Percentiles rank a stretch among this genome's conserved stretches.
These are phyloP conservation scores for Boloria selene DNA, from an alignment of 2,888 invertebrate species.

Conservation along the genomic window DNA sequence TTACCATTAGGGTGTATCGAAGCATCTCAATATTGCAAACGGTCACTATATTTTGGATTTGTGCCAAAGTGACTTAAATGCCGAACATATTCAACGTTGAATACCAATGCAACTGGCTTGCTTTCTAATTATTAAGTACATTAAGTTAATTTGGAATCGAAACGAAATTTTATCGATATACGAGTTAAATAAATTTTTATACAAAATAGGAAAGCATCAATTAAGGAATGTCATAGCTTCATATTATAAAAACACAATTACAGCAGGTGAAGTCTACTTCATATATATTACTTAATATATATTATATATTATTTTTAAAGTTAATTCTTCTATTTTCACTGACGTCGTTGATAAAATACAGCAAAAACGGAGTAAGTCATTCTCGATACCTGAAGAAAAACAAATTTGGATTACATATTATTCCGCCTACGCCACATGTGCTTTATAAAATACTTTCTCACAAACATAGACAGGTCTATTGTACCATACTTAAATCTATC, in stretches of 20 bases:
- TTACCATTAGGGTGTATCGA: slow-evolving; percentile 6
- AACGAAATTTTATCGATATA: too few relatives aligned
- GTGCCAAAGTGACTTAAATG: slow-evolving; percentile 8
- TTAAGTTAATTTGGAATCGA: background rate
- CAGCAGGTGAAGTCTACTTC: too few relatives aligned
- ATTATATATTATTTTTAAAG: background rate
- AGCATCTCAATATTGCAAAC: background rate
- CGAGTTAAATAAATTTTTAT: background rate
- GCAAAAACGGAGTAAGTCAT: slow-evolving; percentile 74
- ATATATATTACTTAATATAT: too few relatives aligned
- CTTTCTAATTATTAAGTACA: background rate
- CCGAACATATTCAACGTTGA: slow-evolving; percentile 1
- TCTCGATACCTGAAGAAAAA: slow-evolving; percentile 63
- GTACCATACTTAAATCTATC: too few relatives aligned
- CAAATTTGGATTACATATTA: slow-evolving; percentile 21
- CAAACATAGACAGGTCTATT: too few relatives aligned
- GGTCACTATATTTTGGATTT: background rate
- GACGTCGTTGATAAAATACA: slow-evolving; percentile 68
- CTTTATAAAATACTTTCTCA: too few relatives aligned
- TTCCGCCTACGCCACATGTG: background rate
- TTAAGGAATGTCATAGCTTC: too few relatives aligned
- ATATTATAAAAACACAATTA: too few relatives aligned
- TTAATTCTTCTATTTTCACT: slow-evolving; percentile 20
- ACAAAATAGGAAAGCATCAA: too few relatives aligned
- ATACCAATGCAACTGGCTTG: background rate